Evolutionary conservation across 2,888 invertebrate species (phyloP).

Genomic region (Branchipolynoe longqiensis): DNA sequence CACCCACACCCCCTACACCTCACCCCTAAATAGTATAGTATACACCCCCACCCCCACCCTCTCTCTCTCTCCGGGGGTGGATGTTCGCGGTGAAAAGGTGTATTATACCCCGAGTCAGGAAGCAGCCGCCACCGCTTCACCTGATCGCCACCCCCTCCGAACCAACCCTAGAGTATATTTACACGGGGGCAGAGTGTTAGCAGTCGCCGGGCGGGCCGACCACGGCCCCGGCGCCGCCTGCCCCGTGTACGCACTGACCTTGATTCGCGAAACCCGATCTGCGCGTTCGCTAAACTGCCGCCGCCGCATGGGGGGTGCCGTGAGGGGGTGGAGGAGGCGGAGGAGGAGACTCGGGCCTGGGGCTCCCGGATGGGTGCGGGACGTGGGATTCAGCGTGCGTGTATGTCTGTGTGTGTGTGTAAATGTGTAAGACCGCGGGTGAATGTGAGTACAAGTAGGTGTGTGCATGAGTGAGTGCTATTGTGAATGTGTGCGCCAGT

Average conservation of each 20-base stretch:
- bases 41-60: too few species aligned
- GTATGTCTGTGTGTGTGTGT: neutral
- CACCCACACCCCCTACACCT: too few species aligned
- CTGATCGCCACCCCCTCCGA: conserved; percentile 18
- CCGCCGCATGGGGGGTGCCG: neutral
- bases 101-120: conserved; percentile 38
- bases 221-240: neutral
- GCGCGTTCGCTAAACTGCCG: conserved; percentile 43
- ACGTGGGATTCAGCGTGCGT: neutral
- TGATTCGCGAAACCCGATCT: conserved; percentile 48
- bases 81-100: conserved; percentile 43
- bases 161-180: conserved; percentile 41
- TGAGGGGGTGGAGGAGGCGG: neutral
- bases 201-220: conserved; percentile 23
- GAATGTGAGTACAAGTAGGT: too few species aligned
- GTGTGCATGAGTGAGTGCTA: too few species aligned
- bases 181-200: conserved; percentile 48
- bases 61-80: too few species aligned
- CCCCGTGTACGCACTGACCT: conserved; percentile 50
- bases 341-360: too few species aligned
- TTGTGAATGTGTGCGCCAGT: too few species aligned
- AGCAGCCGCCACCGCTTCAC: conserved; percentile 2
- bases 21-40: too few species aligned
- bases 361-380: neutral
- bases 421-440: too few species aligned